phyloP scores from a whole-genome alignment of 2,113 vertebrate genomes.

The Plotosus lineatus region DNA sequence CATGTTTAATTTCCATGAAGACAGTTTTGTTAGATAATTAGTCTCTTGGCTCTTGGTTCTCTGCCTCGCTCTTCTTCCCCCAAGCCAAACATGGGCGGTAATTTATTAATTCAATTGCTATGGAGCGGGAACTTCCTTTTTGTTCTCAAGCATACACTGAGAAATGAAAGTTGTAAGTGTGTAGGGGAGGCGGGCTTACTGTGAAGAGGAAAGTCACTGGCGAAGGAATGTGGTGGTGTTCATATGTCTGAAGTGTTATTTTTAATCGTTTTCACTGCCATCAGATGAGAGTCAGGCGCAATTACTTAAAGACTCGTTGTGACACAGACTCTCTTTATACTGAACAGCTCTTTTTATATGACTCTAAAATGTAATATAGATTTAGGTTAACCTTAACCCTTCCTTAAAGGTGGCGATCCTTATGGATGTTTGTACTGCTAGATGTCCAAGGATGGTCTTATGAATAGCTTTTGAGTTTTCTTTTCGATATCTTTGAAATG shows the following conservation, averaged over 20 bases:
- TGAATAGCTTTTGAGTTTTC: too few species aligned
- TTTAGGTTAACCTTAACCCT: too few species aligned
- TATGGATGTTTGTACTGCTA: too few species aligned
- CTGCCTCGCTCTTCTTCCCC: constrained; percentile 68
- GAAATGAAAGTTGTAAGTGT: not conserved
- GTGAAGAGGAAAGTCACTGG: not conserved
- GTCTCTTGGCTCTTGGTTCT: constrained; percentile 69
- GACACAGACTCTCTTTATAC: not conserved
- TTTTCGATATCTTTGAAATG: too few species aligned
- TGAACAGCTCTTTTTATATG: not conserved
- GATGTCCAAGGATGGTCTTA: too few species aligned
- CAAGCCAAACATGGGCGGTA: constrained; percentile 73
- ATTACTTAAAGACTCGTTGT: not conserved
- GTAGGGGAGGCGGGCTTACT: too few species aligned
- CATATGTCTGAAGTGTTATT: not conserved
- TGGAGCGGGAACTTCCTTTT: constrained; percentile 58
- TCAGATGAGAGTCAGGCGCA: not conserved
- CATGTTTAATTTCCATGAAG: constrained; percentile 75
- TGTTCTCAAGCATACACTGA: constrained; percentile 33
- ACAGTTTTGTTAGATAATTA: constrained; percentile 75
- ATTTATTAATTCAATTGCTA: constrained; percentile 79
- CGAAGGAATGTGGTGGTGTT: not conserved
- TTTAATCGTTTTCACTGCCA: not conserved
- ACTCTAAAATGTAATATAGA: too few species aligned
- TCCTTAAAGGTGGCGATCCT: too few species aligned